Conservation (phyloP, 1,140 invertebrate genomes). For the Sinella curviseta region DNA sequence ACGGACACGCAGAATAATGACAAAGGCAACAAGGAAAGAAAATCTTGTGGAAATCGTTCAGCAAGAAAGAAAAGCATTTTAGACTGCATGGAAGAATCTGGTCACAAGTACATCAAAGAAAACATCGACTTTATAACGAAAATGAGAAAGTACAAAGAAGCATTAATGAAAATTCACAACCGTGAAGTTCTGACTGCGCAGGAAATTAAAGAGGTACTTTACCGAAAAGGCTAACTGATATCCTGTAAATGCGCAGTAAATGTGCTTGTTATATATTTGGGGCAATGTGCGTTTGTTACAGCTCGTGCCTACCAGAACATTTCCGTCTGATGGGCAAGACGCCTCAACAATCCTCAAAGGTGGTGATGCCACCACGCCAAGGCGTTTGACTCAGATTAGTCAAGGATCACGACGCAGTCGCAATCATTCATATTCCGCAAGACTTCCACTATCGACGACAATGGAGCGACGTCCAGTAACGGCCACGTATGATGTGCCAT, state of each 20-base stretch:
- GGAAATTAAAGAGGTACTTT: neutral
- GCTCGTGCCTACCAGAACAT: neutral
- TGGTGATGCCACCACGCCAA: neutral
- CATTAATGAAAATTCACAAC: constrained; percentile 8
- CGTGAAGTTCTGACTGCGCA: neutral
- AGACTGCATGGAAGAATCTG: neutral
- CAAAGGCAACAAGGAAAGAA: too few species aligned
- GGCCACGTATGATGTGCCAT: neutral
- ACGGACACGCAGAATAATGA: too few species aligned
- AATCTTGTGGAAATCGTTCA: too few species aligned
- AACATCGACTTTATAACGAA: constrained; percentile 2
- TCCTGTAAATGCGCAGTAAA: neutral
- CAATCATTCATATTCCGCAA: neutral
- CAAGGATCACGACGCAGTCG: too few species aligned
- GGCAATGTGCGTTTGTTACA: neutral
- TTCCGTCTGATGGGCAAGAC: neutral
- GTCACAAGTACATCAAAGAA: neutral
- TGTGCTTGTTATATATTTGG: too few species aligned
- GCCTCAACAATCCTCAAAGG: too few species aligned
- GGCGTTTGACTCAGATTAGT: neutral
- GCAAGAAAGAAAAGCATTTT: neutral
- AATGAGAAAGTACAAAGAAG: constrained; percentile 7
- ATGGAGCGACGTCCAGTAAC: neutral
- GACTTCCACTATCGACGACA: neutral
- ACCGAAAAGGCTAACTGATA: neutral